phyloP scores from a whole-genome alignment of 2,888 invertebrate genomes.

The Metellina segmentata region DNA sequence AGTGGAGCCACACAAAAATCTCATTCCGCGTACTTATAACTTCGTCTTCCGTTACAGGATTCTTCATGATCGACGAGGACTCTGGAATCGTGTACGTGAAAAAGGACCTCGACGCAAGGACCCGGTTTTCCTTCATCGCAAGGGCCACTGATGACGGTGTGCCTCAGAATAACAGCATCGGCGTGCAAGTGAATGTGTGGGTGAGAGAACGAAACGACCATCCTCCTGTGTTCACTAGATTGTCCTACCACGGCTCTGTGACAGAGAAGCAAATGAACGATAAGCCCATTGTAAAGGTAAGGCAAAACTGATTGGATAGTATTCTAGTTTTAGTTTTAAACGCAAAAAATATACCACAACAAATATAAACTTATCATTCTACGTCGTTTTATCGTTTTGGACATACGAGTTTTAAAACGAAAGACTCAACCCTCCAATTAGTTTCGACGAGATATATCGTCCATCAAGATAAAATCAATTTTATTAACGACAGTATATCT shows the following conservation, averaged over 20 bases:
- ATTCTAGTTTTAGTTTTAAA: not conserved
- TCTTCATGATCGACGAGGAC: conserved; percentile 78
- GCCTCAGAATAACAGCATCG: conserved; percentile 80
- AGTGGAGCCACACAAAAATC: no score
- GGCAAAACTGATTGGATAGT: not conserved
- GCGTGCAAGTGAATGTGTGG: conserved; percentile 79
- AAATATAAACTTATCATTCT: not conserved
- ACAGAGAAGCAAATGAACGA: conserved; percentile 78
- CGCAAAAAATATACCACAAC: not conserved
- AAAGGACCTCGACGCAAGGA: conserved; percentile 77
- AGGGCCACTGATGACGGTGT: conserved; percentile 81
- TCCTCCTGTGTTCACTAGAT: conserved; percentile 79
- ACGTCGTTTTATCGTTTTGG: not conserved
- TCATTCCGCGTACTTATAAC: no score
- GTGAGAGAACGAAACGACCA: conserved; percentile 79
- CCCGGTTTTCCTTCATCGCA: conserved; percentile 80
- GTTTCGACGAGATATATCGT: no score
- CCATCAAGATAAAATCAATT: no score
- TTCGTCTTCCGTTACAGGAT: conserved; percentile 66
- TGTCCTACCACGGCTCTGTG: conserved; percentile 78
- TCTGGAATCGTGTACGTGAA: conserved; percentile 78
- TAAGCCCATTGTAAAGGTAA: conserved; percentile 78
- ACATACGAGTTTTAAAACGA: not conserved
- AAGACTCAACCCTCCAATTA: no score
- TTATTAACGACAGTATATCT: no score